Evolutionary conservation across 2,888 invertebrate species (phyloP), one percentile per base, ranked within the genome.

Genomic region (Scelioninae gen. 1): DNA sequence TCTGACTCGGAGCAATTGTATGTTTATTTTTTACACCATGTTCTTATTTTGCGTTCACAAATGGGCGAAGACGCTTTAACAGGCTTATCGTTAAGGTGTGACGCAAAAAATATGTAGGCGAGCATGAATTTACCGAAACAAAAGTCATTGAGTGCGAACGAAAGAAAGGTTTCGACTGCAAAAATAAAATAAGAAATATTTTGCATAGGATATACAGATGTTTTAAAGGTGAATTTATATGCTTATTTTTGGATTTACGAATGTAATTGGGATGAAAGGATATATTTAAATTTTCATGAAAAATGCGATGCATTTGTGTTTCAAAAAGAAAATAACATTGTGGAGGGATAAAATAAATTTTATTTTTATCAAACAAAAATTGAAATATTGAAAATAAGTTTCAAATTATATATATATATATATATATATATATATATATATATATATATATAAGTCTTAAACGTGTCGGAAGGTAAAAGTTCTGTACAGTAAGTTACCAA

Each of bases 1-100:
- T 74, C 49, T 60, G 51, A 63, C 43, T 53, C 47, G 60, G 47
- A 16, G 31, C 66, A 74, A 79, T 79, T 79, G 79, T 79, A 40
- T 43, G 65, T 45, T 65, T 63, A 51, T 71, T 79, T n/a, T 79
- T 51, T 47, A 15, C 58, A 29, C 58, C 51, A 38, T 29, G 43
- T 69, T 69, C 68, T 68, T 80, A 43, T 80, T 80, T 51, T 62
- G 58, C 40, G 40, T 9, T 32, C 60, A 32, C 60, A 53, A 53
- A 68, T 31, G 66, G 32, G 8, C 60, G 40, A 51, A 56, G 53
- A 53, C 23, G 40, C 38, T 43, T 63, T 51, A 76, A 68, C 51
- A 51, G 66, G 66, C 34, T 76, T 60, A 68, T 76, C 68, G 58
- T 55, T 53, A 62, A 58, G 53, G 68, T 29, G 51, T 11, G 51